Conservation (phyloP, 2,113 vertebrate genomes). For the Euleptes europaea region DNA sequence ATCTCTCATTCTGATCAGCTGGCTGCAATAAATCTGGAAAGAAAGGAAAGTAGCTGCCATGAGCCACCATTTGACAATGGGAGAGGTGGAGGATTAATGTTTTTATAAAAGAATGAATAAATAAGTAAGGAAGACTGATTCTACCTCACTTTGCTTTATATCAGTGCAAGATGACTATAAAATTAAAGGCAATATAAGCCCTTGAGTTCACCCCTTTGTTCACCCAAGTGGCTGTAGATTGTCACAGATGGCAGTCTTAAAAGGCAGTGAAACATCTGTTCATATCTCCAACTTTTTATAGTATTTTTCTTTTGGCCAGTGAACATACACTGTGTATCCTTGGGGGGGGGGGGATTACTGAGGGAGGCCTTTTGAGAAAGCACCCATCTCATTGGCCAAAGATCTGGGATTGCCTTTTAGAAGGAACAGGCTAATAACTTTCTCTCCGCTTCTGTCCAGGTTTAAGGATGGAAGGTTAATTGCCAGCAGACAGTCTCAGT, state of each 20-base stretch:
- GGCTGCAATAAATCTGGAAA: accelerated
- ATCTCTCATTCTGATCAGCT: neutral
- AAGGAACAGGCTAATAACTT: constrained; percentile 55
- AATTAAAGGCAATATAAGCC: neutral
- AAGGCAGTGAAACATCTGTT: neutral
- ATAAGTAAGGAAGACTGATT: neutral
- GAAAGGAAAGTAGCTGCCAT: neutral
- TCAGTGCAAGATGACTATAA: neutral
- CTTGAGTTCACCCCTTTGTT: neutral
- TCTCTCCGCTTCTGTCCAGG: constrained; percentile 75
- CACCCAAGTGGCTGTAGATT: neutral
- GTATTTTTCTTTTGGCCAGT: accelerated
- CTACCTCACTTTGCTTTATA: neutral
- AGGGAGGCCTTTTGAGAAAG: neutral
- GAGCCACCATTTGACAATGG: no score
- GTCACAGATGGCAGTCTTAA: neutral
- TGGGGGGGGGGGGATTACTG: no score
- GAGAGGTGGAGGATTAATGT: no score
- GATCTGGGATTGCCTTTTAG: neutral
- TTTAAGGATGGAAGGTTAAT: constrained; percentile 89
- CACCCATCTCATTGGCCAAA: neutral
- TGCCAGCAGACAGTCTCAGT: constrained; percentile 82
- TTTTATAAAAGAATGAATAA: no score
- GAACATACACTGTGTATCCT: neutral
- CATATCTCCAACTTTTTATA: neutral